Evolutionary conservation across 2,113 vertebrate species (phyloP).

Genomic region (Taxidea taxus): DNA sequence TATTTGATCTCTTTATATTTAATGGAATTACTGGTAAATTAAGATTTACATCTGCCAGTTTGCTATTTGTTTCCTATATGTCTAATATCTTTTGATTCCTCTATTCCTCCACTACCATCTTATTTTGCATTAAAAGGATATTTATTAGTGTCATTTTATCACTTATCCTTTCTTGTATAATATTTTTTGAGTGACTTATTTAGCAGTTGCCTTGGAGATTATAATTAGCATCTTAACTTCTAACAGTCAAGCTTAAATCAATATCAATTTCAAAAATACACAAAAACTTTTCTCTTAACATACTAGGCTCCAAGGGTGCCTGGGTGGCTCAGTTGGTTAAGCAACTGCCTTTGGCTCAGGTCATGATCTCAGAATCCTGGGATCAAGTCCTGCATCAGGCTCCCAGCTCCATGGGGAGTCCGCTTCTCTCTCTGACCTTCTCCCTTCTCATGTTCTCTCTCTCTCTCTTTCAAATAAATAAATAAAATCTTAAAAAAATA

Average conservation of each 20-base stretch:
- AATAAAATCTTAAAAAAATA: too few relatives aligned
- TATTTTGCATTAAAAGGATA: background rate
- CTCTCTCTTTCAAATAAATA: too few relatives aligned
- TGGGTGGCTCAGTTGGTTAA: too few relatives aligned
- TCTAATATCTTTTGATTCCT: background rate
- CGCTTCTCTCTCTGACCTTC: too few relatives aligned
- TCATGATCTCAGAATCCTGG: too few relatives aligned
- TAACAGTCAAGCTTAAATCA: background rate
- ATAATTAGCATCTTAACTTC: background rate
- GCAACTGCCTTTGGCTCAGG: too few relatives aligned
- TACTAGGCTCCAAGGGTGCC: background rate
- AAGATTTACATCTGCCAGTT: background rate
- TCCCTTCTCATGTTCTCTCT: too few relatives aligned
- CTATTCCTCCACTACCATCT: background rate
- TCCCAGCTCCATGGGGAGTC: too few relatives aligned
- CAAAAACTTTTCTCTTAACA: background rate
- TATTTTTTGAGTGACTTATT: background rate
- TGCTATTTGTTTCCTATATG: background rate
- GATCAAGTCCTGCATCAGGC: too few relatives aligned
- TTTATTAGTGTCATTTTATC: background rate
- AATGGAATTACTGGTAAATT: background rate
- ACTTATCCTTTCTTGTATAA: background rate
- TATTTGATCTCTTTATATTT: background rate
- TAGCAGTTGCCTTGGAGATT: background rate
- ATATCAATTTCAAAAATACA: background rate